A percentile compares a stretch with the other conserved stretches of the same genome.
Conservation (phyloP, 2,113 vertebrate species). For the Peromyscus maniculatus region DNA sequence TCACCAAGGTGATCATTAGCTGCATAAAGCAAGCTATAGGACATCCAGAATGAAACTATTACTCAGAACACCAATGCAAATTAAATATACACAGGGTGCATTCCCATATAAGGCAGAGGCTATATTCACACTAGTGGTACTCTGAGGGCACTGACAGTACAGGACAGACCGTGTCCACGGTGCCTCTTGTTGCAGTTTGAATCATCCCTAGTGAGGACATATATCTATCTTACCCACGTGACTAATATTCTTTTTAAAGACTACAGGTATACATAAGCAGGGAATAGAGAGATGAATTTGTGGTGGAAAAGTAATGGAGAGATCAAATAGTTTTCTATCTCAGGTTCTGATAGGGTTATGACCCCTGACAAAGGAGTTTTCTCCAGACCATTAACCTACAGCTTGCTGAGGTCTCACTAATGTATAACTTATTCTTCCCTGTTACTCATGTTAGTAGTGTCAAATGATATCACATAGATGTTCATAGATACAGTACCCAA, state of each 20-base stretch:
- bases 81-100: neutral
- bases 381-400: neutral
- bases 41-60: slow-evolving; percentile 8
- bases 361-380: neutral
- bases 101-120: neutral
- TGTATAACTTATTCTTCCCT: slow-evolving; percentile 2
- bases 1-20: neutral
- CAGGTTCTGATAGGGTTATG: neutral
- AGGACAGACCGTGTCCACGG: neutral
- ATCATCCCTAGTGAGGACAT: neutral
- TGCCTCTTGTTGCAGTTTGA: neutral
- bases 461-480: neutral
- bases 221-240: neutral
- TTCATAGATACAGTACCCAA: slow-evolving; percentile 10
- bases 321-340: neutral
- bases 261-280: neutral
- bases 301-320: neutral
- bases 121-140: neutral
- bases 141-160: neutral
- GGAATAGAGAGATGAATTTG: neutral
- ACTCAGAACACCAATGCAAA: slow-evolving; percentile 13
- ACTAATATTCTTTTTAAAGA: neutral
- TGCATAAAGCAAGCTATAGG: neutral
- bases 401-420: neutral
- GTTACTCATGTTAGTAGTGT: slow-evolving; percentile 8